phyloP scores from a whole-genome alignment of 2,113 vertebrate genomes.

The human region DNA sequence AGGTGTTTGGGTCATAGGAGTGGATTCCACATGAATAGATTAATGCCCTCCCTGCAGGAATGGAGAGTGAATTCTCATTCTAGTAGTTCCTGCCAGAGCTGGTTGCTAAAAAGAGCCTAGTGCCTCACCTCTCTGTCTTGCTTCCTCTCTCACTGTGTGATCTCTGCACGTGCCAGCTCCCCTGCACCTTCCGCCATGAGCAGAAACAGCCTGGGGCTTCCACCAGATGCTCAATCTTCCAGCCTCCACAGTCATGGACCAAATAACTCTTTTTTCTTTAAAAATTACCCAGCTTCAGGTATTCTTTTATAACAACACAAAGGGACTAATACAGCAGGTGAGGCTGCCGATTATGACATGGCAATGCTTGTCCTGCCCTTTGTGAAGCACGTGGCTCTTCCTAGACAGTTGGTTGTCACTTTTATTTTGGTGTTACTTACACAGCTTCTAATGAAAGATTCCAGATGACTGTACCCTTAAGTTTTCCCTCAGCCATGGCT shows the following conservation, averaged over 20 bases:
- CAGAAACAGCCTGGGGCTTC: background rate
- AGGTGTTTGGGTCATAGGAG: background rate
- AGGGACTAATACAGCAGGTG: background rate
- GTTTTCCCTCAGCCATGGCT: background rate
- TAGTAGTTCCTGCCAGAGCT: background rate
- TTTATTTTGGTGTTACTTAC: background rate
- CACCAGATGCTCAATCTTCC: background rate
- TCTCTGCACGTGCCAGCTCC: background rate
- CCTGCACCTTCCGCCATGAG: background rate
- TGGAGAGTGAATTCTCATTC: background rate
- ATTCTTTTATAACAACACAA: background rate
- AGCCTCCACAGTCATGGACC: background rate
- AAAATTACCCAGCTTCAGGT: background rate
- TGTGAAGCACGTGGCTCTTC: rapidly evolving
- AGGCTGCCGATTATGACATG: background rate
- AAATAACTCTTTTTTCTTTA: background rate
- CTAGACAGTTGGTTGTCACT: background rate
- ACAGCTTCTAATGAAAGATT: background rate
- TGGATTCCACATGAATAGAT: background rate
- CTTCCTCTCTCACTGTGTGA: background rate
- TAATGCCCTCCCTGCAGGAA: background rate
- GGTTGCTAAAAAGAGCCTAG: background rate
- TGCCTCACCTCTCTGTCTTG: background rate
- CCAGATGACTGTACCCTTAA: background rate
- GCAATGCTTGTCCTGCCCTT: background rate